Base-by-base conservation (phyloP, 2,888 invertebrate genomes). In the Melieria picta region DNA sequence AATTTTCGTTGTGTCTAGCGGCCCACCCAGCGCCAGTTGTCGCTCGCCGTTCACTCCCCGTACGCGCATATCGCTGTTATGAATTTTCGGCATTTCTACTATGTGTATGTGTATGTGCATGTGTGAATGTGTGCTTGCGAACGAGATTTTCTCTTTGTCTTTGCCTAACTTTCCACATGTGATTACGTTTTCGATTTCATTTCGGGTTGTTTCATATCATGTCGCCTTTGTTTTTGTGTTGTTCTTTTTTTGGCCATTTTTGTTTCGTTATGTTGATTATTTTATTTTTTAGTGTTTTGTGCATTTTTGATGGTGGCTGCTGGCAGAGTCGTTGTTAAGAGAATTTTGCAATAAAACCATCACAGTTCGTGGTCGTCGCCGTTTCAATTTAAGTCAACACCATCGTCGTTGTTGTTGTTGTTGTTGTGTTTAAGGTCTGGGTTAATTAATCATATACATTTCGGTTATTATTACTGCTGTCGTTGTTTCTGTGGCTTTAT, bases 401-500 rank as follows among this genome's bases (percentile, higher is more conserved):
- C 7, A 13, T 52, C 52, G 52, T 52, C 52, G 13, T 52, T 13
- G 13, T 63, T 43, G 43, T 30, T 13, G 43, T 16, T 30, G 30
- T 30, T 30, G 30, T 30, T 30, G 30, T 63, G 45, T 65, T 72
- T 65, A 72, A 73, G 72, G 73, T 75, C 71, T 74, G 71, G 69
- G 69, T 74, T 74, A 76, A 76, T 72, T 72, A 74, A 76, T 72
- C 71, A 75, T 72, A 69, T 71, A 64, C 56, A 69, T 72, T 70
- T 71, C 45, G 13, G 7, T 71, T 61, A 63, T 50, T 71, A 63
- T 75, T 30, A 57, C 68, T 61, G 62, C 63, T 65, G 52, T 61
- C 62, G 43, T 75, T 73, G 69, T 65, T 71, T 11, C 68, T 60
- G 56, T 62, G 50, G 5, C 43, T 52, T 52, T 55, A 47, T 55